These are phyloP conservation scores for Cylindroiulus punctatus DNA, from an alignment of 2,888 invertebrate genomes.

Conservation along the genomic window DNA sequence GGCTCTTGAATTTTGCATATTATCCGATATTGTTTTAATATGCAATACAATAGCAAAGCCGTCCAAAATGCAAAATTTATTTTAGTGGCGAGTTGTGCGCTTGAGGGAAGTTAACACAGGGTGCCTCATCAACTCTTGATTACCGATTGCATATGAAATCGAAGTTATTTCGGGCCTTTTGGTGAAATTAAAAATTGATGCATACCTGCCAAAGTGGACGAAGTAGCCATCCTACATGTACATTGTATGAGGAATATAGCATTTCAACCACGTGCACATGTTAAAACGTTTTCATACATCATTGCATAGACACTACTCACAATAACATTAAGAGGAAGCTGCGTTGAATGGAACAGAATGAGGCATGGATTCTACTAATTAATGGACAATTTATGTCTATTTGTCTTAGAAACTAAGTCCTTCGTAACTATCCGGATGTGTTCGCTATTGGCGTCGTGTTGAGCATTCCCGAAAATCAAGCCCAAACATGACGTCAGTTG, in stretches of 20 bases:
- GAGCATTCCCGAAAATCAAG: not conserved
- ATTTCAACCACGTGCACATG: too few relatives aligned
- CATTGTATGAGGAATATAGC: too few relatives aligned
- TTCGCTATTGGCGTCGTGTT: not conserved
- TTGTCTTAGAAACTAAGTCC: not conserved
- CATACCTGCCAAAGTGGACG: too few relatives aligned
- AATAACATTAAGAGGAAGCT: not conserved
- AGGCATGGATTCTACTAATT: not conserved
- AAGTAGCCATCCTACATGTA: too few relatives aligned
- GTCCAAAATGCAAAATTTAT: not conserved
- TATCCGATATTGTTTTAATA: not conserved
- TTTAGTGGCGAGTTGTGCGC: not conserved
- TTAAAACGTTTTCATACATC: too few relatives aligned
- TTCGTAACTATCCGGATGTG: not conserved
- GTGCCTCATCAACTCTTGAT: too few relatives aligned
- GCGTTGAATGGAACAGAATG: slow-evolving; percentile 22
- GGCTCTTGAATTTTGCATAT: not conserved
- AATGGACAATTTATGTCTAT: not conserved
- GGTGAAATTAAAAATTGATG: too few relatives aligned
- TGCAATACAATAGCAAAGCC: not conserved
- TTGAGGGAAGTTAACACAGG: too few relatives aligned
- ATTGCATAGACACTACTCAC: not conserved
- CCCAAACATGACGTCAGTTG: not conserved
- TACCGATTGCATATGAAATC: too few relatives aligned
- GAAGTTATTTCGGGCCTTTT: too few relatives aligned